phyloP scores from a whole-genome alignment of 1,140 invertebrate genomes.

The Physella acuta region DNA sequence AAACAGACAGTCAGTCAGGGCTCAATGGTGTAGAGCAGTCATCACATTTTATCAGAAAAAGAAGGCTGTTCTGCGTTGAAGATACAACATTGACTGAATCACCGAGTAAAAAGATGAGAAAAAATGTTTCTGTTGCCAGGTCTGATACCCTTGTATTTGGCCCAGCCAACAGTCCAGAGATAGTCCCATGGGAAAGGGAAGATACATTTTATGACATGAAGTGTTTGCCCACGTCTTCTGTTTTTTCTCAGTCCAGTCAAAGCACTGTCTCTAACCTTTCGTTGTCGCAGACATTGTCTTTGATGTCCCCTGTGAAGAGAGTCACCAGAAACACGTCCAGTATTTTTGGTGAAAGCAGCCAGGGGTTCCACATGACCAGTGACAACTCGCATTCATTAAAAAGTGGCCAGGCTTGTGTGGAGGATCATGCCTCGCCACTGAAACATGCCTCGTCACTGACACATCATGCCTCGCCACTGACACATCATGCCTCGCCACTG shows the following conservation, averaged over 20 bases:
- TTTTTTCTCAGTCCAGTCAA: neutral
- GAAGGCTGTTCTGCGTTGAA: neutral
- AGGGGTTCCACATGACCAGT: no score
- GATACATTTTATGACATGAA: neutral
- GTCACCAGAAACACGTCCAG: neutral
- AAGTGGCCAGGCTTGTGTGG: no score
- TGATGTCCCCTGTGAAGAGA: neutral
- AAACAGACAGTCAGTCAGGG: neutral
- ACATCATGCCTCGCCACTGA: neutral
- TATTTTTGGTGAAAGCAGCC: neutral
- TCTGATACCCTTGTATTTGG: neutral
- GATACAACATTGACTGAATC: neutral
- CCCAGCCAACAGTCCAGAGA: neutral
- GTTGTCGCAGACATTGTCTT: neutral
- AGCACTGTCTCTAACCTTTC: neutral
- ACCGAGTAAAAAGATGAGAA: neutral
- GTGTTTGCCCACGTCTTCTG: neutral
- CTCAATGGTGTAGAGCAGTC: neutral
- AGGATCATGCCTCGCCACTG: no score
- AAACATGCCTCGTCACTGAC: neutral
- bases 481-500: neutral
- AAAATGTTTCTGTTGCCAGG: neutral
- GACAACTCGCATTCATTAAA: no score
- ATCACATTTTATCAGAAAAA: neutral
- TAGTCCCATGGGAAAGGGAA: neutral